Evolutionary conservation across 2,113 vertebrate genomes (phyloP).

Genomic region (Terrapene triunguis): DNA sequence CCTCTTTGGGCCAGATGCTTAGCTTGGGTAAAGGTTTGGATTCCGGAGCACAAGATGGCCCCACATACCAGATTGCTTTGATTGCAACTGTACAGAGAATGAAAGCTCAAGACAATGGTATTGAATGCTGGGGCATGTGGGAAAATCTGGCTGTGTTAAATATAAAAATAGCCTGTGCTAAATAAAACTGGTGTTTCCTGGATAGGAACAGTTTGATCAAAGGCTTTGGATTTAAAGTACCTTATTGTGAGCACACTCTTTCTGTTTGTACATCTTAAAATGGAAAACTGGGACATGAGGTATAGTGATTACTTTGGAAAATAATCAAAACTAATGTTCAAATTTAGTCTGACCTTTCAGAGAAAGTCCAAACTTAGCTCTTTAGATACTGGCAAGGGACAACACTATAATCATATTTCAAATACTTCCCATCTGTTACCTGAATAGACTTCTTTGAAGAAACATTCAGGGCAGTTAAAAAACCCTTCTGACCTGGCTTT

Average conservation of each 20-base stretch:
- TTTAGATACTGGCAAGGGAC: accelerated
- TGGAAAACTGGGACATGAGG: not conserved
- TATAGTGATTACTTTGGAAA: not conserved
- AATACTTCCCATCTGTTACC: no score
- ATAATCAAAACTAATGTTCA: not conserved
- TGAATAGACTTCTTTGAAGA: not conserved
- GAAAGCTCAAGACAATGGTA: not conserved
- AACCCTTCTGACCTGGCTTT: not conserved
- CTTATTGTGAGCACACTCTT: not conserved
- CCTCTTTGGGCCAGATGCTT: no score
- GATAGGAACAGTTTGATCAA: not conserved
- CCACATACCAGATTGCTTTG: no score
- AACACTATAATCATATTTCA: no score
- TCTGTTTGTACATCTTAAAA: not conserved
- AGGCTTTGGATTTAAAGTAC: not conserved
- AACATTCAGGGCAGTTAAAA: not conserved
- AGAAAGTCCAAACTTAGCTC: not conserved
- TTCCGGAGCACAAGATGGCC: no score
- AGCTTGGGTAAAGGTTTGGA: no score
- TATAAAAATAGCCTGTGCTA: not conserved
- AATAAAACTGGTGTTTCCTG: not conserved
- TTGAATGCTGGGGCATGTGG: accelerated
- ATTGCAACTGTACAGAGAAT: not conserved
- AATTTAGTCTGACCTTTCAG: not conserved
- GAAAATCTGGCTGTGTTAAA: not conserved